Percentiles rank a stretch among this genome's conserved stretches.
Conservation (phyloP, 2,797 vertebrate species). For the Lagodon rhomboides region DNA sequence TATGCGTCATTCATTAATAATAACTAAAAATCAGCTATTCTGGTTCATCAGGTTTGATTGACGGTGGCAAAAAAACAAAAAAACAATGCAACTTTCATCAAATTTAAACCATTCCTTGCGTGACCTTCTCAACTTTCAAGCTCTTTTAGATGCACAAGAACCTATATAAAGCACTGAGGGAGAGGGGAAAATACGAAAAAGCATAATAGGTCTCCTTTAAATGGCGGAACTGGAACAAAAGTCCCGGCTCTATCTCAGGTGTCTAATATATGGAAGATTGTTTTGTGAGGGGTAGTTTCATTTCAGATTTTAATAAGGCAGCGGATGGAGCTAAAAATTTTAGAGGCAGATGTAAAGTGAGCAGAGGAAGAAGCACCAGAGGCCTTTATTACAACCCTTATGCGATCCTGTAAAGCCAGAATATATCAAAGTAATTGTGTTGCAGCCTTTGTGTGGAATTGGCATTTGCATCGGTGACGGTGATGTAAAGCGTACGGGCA, state of each 20-base stretch:
- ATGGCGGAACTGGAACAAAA: conserved; percentile 29
- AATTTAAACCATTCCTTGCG: too few relatives aligned
- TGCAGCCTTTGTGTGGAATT: conserved; percentile 28
- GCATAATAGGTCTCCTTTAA: conserved; percentile 18
- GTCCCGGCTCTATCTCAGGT: not conserved
- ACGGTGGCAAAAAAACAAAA: not conserved
- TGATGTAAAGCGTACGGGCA: conserved; percentile 15
- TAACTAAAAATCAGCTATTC: not conserved
- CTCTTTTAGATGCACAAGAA: too few relatives aligned
- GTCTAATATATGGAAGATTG: conserved; percentile 41
- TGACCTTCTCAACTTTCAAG: too few relatives aligned
- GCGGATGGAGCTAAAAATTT: conserved; percentile 18
- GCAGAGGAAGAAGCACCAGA: conserved; percentile 5
- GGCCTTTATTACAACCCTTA: conserved; percentile 9
- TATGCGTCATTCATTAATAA: not conserved
- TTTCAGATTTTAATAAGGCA: conserved; percentile 43
- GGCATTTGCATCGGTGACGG: conserved; percentile 49
- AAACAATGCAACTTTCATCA: too few relatives aligned
- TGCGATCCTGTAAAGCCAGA: conserved; percentile 35
- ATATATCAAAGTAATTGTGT: conserved; percentile 47
- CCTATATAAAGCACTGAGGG: too few relatives aligned
- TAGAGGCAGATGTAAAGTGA: conserved; percentile 23
- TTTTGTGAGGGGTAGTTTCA: conserved; percentile 33
- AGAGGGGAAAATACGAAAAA: not conserved
- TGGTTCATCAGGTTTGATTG: not conserved